Base-by-base conservation (phyloP, 2,888 invertebrate genomes). In the Metalampra italica region DNA sequence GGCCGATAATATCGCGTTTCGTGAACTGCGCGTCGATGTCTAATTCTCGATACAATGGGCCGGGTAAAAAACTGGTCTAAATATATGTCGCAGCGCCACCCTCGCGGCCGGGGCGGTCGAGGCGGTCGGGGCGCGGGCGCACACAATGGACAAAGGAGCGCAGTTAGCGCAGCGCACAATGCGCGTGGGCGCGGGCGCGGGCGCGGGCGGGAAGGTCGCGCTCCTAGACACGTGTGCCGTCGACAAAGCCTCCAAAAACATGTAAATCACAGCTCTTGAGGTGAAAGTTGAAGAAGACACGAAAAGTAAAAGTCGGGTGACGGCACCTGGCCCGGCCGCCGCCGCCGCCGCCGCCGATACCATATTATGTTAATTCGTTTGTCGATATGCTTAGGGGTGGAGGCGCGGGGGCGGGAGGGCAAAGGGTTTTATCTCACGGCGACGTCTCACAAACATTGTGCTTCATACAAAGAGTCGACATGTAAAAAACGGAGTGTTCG, bases 41-140 rank as follows among this genome's bases (percentile, higher is more conserved):
- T 86, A 84, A 86, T 87, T 85, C 82, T 73, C 82, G 85, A 87
- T 82, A 89, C 88, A 89, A 89, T 88, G 85, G 84, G 74, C 68
- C 71, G 71, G 59, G 76, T 82, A 84, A 87, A 88, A 87, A 86
- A 85, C 76, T 80, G 71, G 79, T 79, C 81, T 75, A 80, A 83
- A 85, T 86, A 86, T 85, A 86, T 88, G 88, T 88, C 88, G 82
- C 84, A 85, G 85, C 76, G 85, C 85, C 87, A 88, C 88, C 88
- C 87, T 79, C 36, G 22, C 80, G 50, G 66, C 66, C 69, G 60
- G 50, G 62, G 62, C 65, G n/a, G n/a, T n/a, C n/a, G n/a, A n/a
- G n/a, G n/a, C n/a, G n/a, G n/a, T 79, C 36, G 22, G 80, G 50
- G 66, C 66, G 68, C 60, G 50, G 62, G 62, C 65, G 68, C 80